These are phyloP conservation scores for Epinephelus coioides DNA, from an alignment of 2,797 vertebrate species.

Conservation along the genomic window DNA sequence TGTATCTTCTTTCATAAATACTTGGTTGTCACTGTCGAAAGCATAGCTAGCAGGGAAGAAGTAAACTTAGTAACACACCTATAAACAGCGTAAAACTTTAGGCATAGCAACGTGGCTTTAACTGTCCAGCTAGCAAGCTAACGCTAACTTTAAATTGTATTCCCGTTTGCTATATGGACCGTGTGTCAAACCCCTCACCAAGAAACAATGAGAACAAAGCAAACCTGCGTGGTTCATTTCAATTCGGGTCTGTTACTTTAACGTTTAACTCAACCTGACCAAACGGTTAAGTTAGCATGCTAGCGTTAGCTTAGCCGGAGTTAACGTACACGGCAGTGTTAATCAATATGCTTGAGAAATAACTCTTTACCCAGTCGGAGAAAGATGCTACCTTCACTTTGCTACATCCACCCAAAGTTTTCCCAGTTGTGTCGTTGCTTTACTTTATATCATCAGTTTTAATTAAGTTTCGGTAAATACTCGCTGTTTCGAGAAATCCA, in stretches of 20 bases:
- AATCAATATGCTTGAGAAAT: conserved; percentile 8
- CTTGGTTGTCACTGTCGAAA: background rate
- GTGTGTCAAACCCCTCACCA: accelerated
- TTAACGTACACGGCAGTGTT: background rate
- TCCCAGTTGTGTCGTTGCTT: conserved; percentile 18
- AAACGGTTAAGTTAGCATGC: conserved; percentile 26
- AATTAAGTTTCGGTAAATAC: background rate
- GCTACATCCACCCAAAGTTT: conserved; percentile 25
- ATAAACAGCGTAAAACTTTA: conserved; percentile 44
- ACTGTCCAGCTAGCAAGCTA: conserved; percentile 28
- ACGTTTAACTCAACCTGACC: background rate
- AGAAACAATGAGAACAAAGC: background rate
- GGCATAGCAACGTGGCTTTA: conserved; percentile 62
- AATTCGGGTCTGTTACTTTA: background rate
- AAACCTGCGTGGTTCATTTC: background rate
- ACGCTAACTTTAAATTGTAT: background rate
- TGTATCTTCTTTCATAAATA: background rate
- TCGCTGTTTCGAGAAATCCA: conserved; percentile 48
- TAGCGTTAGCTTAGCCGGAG: conserved; percentile 49
- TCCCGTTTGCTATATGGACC: background rate
- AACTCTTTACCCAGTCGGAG: background rate
- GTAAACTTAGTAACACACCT: conserved; percentile 6
- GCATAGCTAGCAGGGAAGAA: background rate
- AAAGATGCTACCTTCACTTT: conserved; percentile 31
- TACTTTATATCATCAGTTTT: conserved; percentile 7